Base-by-base conservation (phyloP, 2,888 invertebrate species). In the Ditula angustiorana region DNA sequence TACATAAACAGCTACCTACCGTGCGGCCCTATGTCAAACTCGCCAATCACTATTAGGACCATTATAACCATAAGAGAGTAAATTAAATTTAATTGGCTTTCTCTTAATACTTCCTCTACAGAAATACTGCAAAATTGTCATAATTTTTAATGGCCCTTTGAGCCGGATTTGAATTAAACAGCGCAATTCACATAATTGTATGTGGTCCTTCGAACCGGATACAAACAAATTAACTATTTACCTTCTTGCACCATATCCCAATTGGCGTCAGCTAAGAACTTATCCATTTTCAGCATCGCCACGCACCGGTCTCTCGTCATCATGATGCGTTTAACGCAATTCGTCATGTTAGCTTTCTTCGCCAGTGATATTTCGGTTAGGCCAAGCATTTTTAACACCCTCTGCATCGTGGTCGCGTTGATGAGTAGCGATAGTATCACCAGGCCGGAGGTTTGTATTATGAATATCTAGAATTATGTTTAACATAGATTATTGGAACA, bases 251-350 rank as follows among this genome's bases (percentile, higher is more conserved):
- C 95, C 24, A 94, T 75, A 49, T 92, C 87, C 95, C 95, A 95
- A 72, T 95, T 94, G 30, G 94, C 94, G 81, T 95, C 95, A 52
- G 94, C 93, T 2, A 95, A 80, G 76, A 95, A 95, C 79, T 94
- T 94, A 73, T 95, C 94, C 88, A 94, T 94, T 76, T 94, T 94
- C 52, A 94, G 80, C 86, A 94, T 93, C 1, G 93, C 93, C 5
- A 94, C 85, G 7, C 94, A 91, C 1, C 93, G 81, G 52, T 92
- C 91, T 21, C 93, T 81, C 0, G 92, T 92, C 66, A 81, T 68
- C 82, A 90, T 90, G 61, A 94, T 78, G 0, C 93, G 82, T 67
- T 89, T 92, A 8, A 94, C 92, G 56, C 94, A 93, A 70, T 93
- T 93, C 0, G 90, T 92, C 94, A 94, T 94, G 60, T 94, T 94